A percentile compares a stretch with the other conserved stretches of the same genome.
These are phyloP conservation scores for Sceliomorpha sp. DNA, from an alignment of 2,888 invertebrate genomes.

Conservation along the genomic window DNA sequence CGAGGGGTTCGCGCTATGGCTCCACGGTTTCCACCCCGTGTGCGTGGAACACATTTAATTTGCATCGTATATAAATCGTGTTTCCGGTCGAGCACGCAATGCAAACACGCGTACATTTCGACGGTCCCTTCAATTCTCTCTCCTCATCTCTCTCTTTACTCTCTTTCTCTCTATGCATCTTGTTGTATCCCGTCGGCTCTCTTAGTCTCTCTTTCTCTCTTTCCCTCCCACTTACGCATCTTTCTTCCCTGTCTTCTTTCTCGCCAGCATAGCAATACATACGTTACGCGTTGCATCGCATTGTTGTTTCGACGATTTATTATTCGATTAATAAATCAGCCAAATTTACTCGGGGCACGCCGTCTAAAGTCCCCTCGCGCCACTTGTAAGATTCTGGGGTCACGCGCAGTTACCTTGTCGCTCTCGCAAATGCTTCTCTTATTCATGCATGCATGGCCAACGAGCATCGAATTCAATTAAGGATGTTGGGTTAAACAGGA, in stretches of 20 bases:
- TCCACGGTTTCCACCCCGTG: conserved; percentile 48
- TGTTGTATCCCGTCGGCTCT: too few species aligned
- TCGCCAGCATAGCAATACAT: conserved; percentile 18
- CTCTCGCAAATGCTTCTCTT: conserved; percentile 5
- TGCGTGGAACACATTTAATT: conserved; percentile 70
- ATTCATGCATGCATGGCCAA: conserved; percentile 18
- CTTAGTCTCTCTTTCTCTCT: too few species aligned
- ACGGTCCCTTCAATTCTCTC: conserved; percentile 63
- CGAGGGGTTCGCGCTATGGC: conserved; percentile 35
- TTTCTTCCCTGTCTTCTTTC: too few species aligned
- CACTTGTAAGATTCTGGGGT: conserved; percentile 70
- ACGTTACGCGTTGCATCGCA: conserved; percentile 62
- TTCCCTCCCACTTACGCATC: conserved; percentile 31
- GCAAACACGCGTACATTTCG: conserved; percentile 75
- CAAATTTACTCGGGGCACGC: conserved; percentile 22
- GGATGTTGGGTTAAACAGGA: too few species aligned
- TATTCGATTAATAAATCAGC: conserved; percentile 77
- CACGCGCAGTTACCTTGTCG: conserved; percentile 61
- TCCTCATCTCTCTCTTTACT: conserved; percentile 26
- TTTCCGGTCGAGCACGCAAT: conserved; percentile 77
- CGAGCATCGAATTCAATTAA: conserved; percentile 1
- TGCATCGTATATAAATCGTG: conserved; percentile 77
- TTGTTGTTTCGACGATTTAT: conserved; percentile 74
- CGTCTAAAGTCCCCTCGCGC: conserved; percentile 29
- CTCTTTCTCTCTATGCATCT: conserved; percentile 24